These are phyloP conservation scores for Hesperia comma DNA, from an alignment of 2,888 invertebrate species.

Conservation along the genomic window DNA sequence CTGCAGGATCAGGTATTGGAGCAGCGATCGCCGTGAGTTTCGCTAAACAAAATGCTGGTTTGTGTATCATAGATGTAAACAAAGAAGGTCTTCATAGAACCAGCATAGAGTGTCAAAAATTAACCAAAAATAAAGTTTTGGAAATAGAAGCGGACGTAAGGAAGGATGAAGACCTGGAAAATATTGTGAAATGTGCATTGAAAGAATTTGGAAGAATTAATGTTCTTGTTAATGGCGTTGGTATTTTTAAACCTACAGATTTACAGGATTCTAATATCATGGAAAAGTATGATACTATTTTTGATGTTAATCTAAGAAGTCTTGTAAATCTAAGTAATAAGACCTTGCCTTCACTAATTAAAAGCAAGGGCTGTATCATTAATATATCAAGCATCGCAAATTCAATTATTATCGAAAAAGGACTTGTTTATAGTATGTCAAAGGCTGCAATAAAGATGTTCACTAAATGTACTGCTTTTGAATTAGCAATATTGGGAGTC, in stretches of 20 bases:
- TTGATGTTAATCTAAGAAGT: conserved; percentile 37
- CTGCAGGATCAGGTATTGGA: conserved; percentile 85
- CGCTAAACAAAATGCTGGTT: conserved; percentile 79
- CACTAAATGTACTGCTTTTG: conserved; percentile 39
- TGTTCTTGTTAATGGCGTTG: conserved; percentile 42
- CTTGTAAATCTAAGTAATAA: conserved; percentile 36
- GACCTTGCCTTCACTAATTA: conserved; percentile 38
- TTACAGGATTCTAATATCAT: conserved; percentile 31
- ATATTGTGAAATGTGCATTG: conserved; percentile 36
- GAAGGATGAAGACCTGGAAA: conserved; percentile 37
- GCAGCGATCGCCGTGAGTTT: conserved; percentile 84
- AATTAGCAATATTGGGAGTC: conserved; percentile 38
- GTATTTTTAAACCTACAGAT: conserved; percentile 8
- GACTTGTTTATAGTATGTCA: conserved; percentile 32
- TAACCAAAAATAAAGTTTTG: conserved; percentile 23
- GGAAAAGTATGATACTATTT: conserved; percentile 36
- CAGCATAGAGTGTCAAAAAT: conserved; percentile 44
- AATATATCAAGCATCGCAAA: conserved; percentile 43
- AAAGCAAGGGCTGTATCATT: conserved; percentile 45
- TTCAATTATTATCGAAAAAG: background rate
- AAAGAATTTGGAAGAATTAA: conserved; percentile 39
- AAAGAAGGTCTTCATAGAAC: conserved; percentile 83
- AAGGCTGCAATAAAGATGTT: conserved; percentile 42
- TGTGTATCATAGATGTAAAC: conserved; percentile 86
- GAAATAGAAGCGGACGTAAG: conserved; percentile 37